Evolutionary conservation across 1,140 invertebrate genomes (phyloP), one percentile per base, ranked within the genome.

Genomic region (Mizuhopecten yessoensis): DNA sequence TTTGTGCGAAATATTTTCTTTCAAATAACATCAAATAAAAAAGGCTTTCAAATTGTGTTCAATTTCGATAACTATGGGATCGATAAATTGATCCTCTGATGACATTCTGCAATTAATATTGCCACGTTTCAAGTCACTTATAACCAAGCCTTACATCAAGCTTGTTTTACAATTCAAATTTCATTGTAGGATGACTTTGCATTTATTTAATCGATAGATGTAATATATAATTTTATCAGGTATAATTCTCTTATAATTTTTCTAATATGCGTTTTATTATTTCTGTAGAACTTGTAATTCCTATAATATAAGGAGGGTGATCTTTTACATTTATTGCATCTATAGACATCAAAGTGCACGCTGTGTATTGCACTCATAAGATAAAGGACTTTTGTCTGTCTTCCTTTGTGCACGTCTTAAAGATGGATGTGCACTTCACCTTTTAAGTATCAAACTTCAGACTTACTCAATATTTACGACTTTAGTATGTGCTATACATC

Each of bases 391-490:
- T 75, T 29, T 9, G 10, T 49, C 45, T 20, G 45, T 49, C 20
- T n/a, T n/a, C n/a, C 5, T n/a, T 1, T 75, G 57, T n/a, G 1
- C 0, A 13, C 29, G 57, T 29, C 17, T 75, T 29, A 5, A 75
- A n/a, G 57, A 75, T 75, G 57, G 9, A n/a, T n/a, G n/a, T n/a
- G 57, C 57, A 75, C 57, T 75, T 75, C 57, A 75, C 57, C 57
- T 29, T 23, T 3, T 29, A 75, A 29, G n/a, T n/a, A n/a, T n/a
- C n/a, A n/a, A n/a, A n/a, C n/a, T n/a, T n/a, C n/a, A n/a, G n/a
- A n/a, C n/a, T n/a, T n/a, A n/a, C n/a, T n/a, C n/a, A n/a, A 29
- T 29, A 75, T 75, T 75, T 75, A 75, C 57, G 57, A 75, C 57
- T 5, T 75, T 75, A 29, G 57, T 29, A 7, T 75, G 57, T 75